Evolutionary conservation across 2,888 invertebrate species (phyloP).

Genomic region (Drosophila siamana): DNA sequence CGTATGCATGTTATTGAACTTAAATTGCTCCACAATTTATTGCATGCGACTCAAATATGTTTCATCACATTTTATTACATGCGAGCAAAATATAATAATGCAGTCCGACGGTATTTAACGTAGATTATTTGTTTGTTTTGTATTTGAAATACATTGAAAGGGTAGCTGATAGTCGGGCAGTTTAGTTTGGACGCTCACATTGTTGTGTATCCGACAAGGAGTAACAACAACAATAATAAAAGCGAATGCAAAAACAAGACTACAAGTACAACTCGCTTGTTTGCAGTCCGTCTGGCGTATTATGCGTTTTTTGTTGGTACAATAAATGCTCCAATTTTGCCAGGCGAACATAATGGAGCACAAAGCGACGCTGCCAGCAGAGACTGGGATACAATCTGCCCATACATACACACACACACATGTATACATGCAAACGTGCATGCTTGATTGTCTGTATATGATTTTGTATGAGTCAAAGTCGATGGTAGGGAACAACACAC

Average conservation of each 20-base stretch:
- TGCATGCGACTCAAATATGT: too few species aligned
- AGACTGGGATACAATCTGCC: slow-evolving; percentile 29
- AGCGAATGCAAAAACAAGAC: slow-evolving; percentile 28
- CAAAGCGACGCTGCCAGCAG: slow-evolving; percentile 52
- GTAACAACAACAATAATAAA: neutral
- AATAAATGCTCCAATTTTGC: slow-evolving; percentile 86
- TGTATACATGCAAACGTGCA: neutral
- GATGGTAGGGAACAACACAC: slow-evolving; percentile 31
- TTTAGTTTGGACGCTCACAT: neutral
- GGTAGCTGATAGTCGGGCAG: slow-evolving; percentile 12
- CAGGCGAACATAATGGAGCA: slow-evolving; percentile 83
- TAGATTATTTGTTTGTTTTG: neutral
- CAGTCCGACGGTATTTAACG: neutral
- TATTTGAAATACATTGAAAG: neutral
- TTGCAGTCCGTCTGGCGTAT: slow-evolving; percentile 46
- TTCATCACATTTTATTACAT: too few species aligned
- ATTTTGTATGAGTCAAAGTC: slow-evolving; percentile 2
- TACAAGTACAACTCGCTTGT: slow-evolving; percentile 29
- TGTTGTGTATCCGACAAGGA: slow-evolving; percentile 21
- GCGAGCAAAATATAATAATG: too few species aligned
- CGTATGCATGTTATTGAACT: neutral
- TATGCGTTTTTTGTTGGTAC: slow-evolving; percentile 83
- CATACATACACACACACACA: slow-evolving; percentile 12
- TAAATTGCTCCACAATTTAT: too few species aligned
- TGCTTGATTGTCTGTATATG: slow-evolving; percentile 12